phyloP scores from a whole-genome alignment of 2,113 vertebrate genomes.

The Labeo catla region DNA sequence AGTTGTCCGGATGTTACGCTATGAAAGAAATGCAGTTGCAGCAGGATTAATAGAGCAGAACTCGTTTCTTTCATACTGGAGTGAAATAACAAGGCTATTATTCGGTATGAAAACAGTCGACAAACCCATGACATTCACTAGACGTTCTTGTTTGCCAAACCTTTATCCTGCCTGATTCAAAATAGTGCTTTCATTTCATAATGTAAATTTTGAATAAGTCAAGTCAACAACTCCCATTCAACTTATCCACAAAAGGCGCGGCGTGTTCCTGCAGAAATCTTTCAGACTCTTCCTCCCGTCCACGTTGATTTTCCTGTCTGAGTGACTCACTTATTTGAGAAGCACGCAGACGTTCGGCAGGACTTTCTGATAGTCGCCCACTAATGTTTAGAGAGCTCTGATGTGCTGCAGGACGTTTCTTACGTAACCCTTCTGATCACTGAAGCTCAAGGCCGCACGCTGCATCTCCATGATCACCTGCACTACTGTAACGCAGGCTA shows the following conservation, averaged over 20 bases:
- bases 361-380: neutral
- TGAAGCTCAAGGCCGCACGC: neutral
- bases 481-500: neutral
- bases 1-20: neutral
- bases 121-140: conserved; percentile 23
- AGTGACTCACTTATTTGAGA: neutral
- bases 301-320: neutral
- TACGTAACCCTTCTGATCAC: neutral
- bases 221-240: neutral
- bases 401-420: neutral
- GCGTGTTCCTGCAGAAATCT: neutral
- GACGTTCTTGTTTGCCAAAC: neutral
- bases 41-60: neutral
- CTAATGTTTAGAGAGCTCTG: neutral
- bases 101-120: neutral
- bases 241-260: neutral
- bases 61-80: neutral
- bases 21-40: neutral
- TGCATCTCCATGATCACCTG: neutral
- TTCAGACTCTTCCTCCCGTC: neutral
- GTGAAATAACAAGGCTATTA: neutral
- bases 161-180: neutral
- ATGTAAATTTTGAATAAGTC: neutral
- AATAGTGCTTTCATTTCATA: neutral
- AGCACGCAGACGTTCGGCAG: neutral